Base-by-base conservation (phyloP, 2,888 invertebrate genomes). In the Pyrochroa serraticornis region DNA sequence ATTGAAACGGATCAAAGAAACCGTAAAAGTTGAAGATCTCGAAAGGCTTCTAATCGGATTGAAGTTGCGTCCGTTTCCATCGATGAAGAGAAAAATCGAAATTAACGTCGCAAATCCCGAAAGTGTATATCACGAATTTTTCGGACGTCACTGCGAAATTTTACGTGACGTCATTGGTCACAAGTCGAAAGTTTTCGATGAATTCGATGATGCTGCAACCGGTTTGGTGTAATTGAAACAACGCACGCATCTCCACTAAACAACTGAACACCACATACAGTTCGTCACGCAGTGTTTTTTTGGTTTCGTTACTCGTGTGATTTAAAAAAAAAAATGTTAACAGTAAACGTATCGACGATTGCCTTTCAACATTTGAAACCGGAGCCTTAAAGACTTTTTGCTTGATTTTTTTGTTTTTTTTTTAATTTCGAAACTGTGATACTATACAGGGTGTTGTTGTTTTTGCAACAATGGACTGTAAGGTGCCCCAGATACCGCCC, bases 11-110 rank as follows among this genome's bases (percentile, higher is more conserved):
- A 84, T 85, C 77, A 81, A 82, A 66, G 84, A 85, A 83, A 83
- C 85, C 83, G 79, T 82, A 67, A 80, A 83, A 82, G 82, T 84
- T 76, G 79, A 79, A 33, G 72, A 85, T 80, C 84, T 85, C 81
- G 82, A 84, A 80, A 83, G 84, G 84, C 84, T 85, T 84, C 85
- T 85, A 76, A 80, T 71, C 79, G 80, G 79, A 81, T 31, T 37
- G 46, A 46, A 22, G 5, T 22, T 22, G 48, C 22, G 43, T 22
- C 49, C 30, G 42, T 12, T 9, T 6, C 10, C 82, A 82, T 5
- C 33, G 14, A 10, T 7, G 22, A 7, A 12, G 36, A 14, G 14
- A 44, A 9, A 6, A 34, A 8, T 12, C 22, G 7, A 13, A 35
- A 7, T 7, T 7, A 33, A n/a, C 12, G 46, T n/a, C n/a, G 9